Evolutionary conservation across 2,113 vertebrate species (phyloP).

Genomic region (Apistogramma diplotaenia): DNA sequence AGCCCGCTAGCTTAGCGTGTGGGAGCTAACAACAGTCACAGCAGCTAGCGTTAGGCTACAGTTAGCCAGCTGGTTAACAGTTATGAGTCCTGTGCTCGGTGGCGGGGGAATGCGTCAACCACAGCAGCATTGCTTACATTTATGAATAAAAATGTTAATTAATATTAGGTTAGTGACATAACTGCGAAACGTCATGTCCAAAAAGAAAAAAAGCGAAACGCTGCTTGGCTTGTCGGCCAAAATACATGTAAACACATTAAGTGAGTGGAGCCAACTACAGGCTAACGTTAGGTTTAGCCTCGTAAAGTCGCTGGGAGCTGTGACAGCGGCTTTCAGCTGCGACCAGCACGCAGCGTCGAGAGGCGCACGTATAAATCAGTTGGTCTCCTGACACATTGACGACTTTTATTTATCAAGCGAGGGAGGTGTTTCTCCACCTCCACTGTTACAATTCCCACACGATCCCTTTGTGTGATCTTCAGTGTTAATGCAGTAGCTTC

Average conservation of each 20-base stretch:
- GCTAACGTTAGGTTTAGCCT: conserved; percentile 35
- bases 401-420: neutral
- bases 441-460: too few relatives aligned
- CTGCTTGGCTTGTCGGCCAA: neutral
- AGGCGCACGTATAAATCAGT: neutral
- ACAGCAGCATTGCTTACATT: rapidly evolving
- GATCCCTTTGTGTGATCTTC: neutral
- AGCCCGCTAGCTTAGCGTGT: conserved; percentile 7
- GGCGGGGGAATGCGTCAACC: neutral
- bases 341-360: neutral
- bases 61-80: conserved; percentile 14
- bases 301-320: conserved; percentile 23
- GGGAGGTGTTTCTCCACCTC: neutral
- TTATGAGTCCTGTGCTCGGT: neutral
- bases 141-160: neutral
- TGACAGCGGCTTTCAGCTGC: conserved; percentile 51
- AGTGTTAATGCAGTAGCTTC: conserved; percentile 9
- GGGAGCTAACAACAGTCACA: conserved; percentile 31
- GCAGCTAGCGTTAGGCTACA: conserved; percentile 24
- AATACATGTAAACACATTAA: conserved; percentile 49
- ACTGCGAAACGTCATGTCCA: neutral
- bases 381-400: neutral
- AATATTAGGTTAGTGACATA: rapidly evolving
- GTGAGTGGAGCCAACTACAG: neutral
- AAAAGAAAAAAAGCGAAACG: neutral